Conservation (phyloP, 2,888 invertebrate genomes). For the Mythimna lalbum region DNA sequence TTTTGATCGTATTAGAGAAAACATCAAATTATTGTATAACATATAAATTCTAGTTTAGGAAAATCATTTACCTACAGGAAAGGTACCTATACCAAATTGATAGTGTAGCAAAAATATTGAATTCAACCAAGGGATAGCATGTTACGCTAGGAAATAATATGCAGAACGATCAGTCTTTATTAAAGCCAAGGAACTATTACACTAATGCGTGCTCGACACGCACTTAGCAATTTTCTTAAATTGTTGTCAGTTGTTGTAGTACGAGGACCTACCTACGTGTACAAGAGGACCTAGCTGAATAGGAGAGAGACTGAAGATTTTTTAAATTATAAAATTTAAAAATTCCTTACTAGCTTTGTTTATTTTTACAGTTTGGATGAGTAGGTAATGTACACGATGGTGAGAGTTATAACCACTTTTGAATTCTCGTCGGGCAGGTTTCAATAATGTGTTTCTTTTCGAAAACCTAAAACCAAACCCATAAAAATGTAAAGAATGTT, state of each 20-base stretch:
- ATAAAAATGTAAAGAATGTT: constrained; percentile 33
- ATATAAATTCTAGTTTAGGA: neutral
- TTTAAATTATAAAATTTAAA: neutral
- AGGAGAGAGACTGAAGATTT: neutral
- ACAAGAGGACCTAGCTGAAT: neutral
- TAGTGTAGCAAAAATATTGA: constrained; percentile 8
- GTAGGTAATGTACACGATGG: neutral
- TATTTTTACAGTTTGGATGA: neutral
- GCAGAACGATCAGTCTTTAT: constrained; percentile 30
- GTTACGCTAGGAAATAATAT: constrained; percentile 37
- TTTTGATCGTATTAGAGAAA: neutral
- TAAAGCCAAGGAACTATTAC: constrained; percentile 27
- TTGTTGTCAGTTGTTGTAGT: constrained; percentile 34
- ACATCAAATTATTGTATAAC: neutral
- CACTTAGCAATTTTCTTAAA: constrained; percentile 32
- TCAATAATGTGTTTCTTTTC: constrained; percentile 10
- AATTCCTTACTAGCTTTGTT: neutral
- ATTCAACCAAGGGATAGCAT: neutral
- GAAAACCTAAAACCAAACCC: constrained; percentile 21
- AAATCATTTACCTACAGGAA: neutral
- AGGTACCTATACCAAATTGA: neutral
- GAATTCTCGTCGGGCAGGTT: neutral
- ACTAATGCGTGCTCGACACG: constrained; percentile 37
- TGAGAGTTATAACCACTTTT: neutral
- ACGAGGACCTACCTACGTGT: neutral